phyloP scores from a whole-genome alignment of 2,888 invertebrate species.

The Melanophora roralis region DNA sequence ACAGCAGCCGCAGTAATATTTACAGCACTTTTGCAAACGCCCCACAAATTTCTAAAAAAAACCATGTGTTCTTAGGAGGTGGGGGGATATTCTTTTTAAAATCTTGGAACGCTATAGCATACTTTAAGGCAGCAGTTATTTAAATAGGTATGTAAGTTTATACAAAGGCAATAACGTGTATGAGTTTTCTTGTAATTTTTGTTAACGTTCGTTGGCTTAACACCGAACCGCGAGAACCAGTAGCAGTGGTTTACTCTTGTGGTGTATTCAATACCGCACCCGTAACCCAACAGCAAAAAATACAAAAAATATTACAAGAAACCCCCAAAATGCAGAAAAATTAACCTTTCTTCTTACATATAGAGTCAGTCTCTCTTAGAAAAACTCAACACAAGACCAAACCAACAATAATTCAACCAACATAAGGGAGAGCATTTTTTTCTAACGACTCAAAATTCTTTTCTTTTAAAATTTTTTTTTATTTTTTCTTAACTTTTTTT shows the following conservation, averaged over 20 bases:
- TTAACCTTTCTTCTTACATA: neutral
- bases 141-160: too few species aligned
- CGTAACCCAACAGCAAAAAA: conserved; percentile 64
- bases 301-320: conserved; percentile 58
- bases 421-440: conserved; percentile 46
- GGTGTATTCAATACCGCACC: conserved; percentile 69
- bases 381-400: neutral
- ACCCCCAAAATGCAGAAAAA: conserved; percentile 55
- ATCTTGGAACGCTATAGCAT: conserved; percentile 21
- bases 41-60: conserved; percentile 17
- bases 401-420: conserved; percentile 22
- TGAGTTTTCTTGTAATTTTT: conserved; percentile 63
- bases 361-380: neutral
- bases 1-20: conserved; percentile 47
- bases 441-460: conserved; percentile 47
- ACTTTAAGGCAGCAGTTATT: conserved; percentile 2
- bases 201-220: conserved; percentile 71
- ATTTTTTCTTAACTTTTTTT: neutral
- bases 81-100: neutral
- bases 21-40: conserved; percentile 55
- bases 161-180: conserved; percentile 31
- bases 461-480: conserved; percentile 47
- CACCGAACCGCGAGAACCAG: conserved; percentile 77
- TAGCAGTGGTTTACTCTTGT: conserved; percentile 77
- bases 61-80: neutral